Conservation (phyloP, 2,113 vertebrate genomes). For the Cisticola juncidis region DNA sequence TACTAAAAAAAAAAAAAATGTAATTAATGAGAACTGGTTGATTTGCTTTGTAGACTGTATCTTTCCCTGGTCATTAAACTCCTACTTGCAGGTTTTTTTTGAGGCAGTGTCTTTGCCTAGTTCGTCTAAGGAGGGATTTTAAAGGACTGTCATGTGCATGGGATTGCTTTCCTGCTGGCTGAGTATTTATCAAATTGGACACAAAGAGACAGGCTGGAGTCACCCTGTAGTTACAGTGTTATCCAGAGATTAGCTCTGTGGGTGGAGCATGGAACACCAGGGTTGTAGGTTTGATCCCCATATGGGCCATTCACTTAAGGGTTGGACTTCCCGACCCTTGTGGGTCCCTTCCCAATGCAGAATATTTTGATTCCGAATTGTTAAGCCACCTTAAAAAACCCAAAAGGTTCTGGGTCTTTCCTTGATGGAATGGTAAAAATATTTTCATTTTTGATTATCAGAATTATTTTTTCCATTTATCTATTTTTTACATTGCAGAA, state of each 20-base stretch:
- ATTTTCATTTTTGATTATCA: not conserved
- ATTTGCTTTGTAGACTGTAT: not conserved
- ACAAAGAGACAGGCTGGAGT: not conserved
- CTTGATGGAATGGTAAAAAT: not conserved
- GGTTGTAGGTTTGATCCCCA: fast-evolving
- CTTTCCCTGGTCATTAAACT: not conserved
- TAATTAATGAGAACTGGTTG: not conserved
- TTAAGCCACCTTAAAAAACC: not conserved
- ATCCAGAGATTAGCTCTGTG: not conserved
- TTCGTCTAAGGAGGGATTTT: not conserved
- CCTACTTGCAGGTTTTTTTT: not conserved
- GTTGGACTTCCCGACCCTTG: not conserved
- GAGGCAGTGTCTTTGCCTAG: not conserved
- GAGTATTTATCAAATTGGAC: not conserved
- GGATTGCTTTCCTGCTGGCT: not conserved
- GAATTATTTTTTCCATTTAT: not conserved
- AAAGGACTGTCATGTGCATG: not conserved
- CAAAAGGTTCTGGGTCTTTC: not conserved
- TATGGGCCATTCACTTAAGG: not conserved
- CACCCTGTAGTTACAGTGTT: not conserved
- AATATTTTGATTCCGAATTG: not conserved
- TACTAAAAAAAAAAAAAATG: not conserved
- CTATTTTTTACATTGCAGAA: not conserved
- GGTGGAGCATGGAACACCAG: not conserved
- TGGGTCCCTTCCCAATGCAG: not conserved